Evolutionary conservation across 1,140 invertebrate genomes (phyloP).

Genomic region (Pseudomyrmex concolor): DNA sequence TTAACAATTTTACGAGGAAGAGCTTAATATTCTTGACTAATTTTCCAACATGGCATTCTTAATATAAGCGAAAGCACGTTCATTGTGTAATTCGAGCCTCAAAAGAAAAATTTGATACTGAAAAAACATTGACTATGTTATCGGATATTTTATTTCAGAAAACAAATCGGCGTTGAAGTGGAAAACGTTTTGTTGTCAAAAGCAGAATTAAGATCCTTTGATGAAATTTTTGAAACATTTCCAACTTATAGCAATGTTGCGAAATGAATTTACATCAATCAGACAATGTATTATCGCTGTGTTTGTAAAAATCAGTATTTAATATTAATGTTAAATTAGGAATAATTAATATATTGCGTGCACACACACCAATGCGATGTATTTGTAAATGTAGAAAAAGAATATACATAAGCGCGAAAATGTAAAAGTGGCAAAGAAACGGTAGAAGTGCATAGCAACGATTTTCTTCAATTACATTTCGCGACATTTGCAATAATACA

Average conservation of each 20-base stretch:
- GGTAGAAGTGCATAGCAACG: background rate
- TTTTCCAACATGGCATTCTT: constrained; percentile 50
- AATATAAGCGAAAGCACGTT: constrained; percentile 36
- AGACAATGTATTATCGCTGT: too few relatives aligned
- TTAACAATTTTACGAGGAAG: constrained; percentile 26
- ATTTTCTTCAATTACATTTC: constrained; percentile 45
- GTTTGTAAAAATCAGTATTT: constrained; percentile 13
- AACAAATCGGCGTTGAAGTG: constrained; percentile 9
- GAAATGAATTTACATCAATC: too few relatives aligned
- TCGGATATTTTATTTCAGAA: constrained; percentile 57
- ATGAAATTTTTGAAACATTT: background rate
- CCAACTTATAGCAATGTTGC: too few relatives aligned
- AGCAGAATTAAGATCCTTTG: constrained; percentile 27
- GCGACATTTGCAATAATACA: constrained; percentile 41
- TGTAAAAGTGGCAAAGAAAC: constrained; percentile 4
- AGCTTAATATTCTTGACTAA: constrained; percentile 51
- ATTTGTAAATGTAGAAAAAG: background rate
- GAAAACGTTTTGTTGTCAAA: constrained; percentile 36
- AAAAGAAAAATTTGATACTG: constrained; percentile 56
- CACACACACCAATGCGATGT: background rate
- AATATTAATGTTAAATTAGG: background rate
- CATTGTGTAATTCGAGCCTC: constrained; percentile 49
- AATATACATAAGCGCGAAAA: background rate
- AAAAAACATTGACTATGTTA: constrained; percentile 53
- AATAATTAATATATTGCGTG: too few relatives aligned